Percentiles rank a stretch among this genome's conserved stretches.
These are phyloP conservation scores for Drosophila gunungcola DNA, from an alignment of 1,140 invertebrate genomes.

Conservation along the genomic window DNA sequence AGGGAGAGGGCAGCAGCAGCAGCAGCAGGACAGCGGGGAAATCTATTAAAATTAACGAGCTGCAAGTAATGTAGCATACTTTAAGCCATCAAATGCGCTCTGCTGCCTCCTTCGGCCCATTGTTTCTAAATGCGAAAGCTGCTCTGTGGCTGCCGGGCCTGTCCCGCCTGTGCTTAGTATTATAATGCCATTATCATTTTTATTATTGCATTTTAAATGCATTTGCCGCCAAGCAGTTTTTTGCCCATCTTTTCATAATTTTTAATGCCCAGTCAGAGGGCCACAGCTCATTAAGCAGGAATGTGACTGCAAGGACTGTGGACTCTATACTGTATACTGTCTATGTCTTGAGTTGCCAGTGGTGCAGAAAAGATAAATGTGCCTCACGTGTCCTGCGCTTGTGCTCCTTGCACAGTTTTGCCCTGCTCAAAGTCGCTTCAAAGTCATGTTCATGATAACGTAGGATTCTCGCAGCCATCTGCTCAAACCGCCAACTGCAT, in stretches of 20 bases:
- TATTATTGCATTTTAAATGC: constrained; percentile 84
- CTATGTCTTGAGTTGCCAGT: constrained; percentile 34
- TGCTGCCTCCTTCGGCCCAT: constrained; percentile 46
- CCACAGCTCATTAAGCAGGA: constrained; percentile 75
- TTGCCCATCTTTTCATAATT: constrained; percentile 66
- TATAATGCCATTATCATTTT: constrained; percentile 82
- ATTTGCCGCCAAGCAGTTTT: constrained; percentile 34
- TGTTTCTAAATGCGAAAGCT: constrained; percentile 37
- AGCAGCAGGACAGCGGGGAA: constrained; percentile 19
- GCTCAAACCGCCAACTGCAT: constrained; percentile 57
- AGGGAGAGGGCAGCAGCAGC: not conserved
- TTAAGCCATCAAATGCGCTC: constrained; percentile 76
- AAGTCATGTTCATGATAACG: constrained; percentile 75
- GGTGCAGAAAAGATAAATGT: constrained; percentile 73
- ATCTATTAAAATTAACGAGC: constrained; percentile 80
- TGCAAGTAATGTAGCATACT: constrained; percentile 81
- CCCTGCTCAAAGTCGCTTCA: constrained; percentile 70
- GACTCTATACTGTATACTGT: constrained; percentile 13
- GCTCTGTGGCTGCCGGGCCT: not conserved
- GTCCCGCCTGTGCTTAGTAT: constrained; percentile 53
- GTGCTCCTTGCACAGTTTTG: constrained; percentile 7
- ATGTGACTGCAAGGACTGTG: constrained; percentile 25
- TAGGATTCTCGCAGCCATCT: constrained; percentile 29
- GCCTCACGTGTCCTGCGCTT: constrained; percentile 45
- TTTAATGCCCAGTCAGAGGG: constrained; percentile 59